phyloP scores from a whole-genome alignment of 2,888 invertebrate species.

The Lumbricus terrestris region DNA sequence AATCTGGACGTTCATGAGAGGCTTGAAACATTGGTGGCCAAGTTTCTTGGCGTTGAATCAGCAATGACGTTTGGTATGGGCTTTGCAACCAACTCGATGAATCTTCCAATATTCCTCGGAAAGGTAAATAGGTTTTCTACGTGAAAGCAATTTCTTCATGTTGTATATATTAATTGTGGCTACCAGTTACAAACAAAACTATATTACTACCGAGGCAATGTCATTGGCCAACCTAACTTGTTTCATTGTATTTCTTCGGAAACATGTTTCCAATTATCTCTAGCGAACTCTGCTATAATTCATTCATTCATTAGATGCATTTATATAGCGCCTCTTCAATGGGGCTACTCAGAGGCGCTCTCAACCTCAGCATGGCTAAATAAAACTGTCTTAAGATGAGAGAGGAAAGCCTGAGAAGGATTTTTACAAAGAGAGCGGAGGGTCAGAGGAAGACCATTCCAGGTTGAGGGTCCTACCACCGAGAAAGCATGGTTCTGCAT shows the following conservation, averaged over 20 bases:
- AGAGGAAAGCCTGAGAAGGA: too few species aligned
- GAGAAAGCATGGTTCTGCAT: too few species aligned
- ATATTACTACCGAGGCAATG: background rate
- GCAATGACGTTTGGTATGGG: conserved; percentile 97
- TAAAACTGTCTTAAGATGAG: too few species aligned
- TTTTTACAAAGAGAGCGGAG: too few species aligned
- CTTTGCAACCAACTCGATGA: conserved; percentile 93
- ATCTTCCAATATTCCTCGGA: conserved; percentile 81
- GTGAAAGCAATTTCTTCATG: background rate
- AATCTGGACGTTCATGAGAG: conserved; percentile 69
- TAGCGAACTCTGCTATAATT: background rate
- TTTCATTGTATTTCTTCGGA: background rate
- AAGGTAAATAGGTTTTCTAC: conserved; percentile 59
- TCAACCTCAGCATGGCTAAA: too few species aligned
- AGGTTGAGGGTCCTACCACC: too few species aligned
- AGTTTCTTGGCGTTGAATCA: conserved; percentile 87
- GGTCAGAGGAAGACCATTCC: too few species aligned
- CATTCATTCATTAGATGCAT: too few species aligned
- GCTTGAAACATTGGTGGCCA: conserved; percentile 79
- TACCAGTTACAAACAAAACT: background rate
- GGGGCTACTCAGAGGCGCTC: too few species aligned
- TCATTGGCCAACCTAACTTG: background rate
- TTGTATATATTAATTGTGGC: too few species aligned
- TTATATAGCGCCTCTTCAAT: too few species aligned
- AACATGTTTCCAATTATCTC: background rate